Evolutionary conservation across 1,140 invertebrate genomes (phyloP), one percentile per base, ranked within the genome.

Genomic region (Drosophila varians): DNA sequence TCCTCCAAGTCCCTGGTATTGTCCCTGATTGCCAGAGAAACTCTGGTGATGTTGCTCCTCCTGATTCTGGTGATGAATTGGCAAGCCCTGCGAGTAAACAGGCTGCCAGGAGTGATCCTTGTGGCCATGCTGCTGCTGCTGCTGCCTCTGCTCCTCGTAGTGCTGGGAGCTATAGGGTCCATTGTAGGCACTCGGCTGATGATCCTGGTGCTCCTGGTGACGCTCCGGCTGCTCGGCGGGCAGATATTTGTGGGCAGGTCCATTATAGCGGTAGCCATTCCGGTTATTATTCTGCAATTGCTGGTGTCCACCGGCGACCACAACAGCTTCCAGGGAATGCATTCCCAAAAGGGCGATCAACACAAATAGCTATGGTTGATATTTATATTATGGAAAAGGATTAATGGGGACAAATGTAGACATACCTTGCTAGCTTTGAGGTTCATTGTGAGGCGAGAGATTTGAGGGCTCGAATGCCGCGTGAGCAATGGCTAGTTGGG

Each of bases 261-360:
- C 80, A 43, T 86, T 87, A 4, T 86, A 86, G 2, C 80, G 82
- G 48, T 86, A 86, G 18, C 82, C 80, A 38, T 74, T 54, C 3
- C 43, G 6, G 54, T 84, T 75, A 11, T 36, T 70, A 3, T 71
- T 60, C 1, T 5, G 42, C 25, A 56, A n/a, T 0, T 56, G 31
- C 26, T 69, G 65, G n/a, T 65, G n/a, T 9, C 16, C 14, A 0
- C 64, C 54, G 9, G 28, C 69, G 5, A 62, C 68, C 11, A 73
- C 69, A 8, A 73, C 69, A 8, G 69, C 69, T 14, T 73, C 55
- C 4, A 72, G 18, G 3, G 21, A 23, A 21, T 26, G n/a, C 9
- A 61, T 1, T 9, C 56, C 56, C 34, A 73, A 7, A 5, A 53
- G 23, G n/a, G 36, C 8, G 8, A 40, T 14, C 1, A 73, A 12